These are phyloP conservation scores for Papilio glaucus DNA, from an alignment of 1,140 invertebrate genomes.

Conservation along the genomic window DNA sequence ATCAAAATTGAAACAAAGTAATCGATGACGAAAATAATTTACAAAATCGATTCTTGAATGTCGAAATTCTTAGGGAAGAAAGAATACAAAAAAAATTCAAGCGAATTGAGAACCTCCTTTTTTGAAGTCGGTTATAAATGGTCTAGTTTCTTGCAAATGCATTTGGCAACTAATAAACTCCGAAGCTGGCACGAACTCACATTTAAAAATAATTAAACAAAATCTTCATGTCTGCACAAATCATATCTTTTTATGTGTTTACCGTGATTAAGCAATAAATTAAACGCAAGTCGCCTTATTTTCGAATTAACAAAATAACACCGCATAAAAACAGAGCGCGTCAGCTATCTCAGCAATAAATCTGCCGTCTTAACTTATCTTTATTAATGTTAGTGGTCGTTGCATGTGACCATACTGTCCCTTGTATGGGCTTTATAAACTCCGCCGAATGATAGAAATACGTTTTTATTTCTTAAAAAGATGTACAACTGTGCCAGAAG, in stretches of 20 bases:
- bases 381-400: conserved; percentile 27
- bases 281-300: not conserved
- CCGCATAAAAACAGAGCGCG: conserved; percentile 23
- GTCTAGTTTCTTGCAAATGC: no score
- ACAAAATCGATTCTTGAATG: no score
- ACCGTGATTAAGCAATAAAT: conserved; percentile 22
- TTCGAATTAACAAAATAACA: conserved; percentile 18
- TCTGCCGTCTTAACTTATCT: conserved; percentile 35
- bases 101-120: no score
- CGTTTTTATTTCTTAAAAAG: conserved; percentile 5
- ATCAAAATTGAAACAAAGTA: no score
- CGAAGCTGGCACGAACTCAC: no score
- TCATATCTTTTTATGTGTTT: not conserved
- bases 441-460: conserved; percentile 17
- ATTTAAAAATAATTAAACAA: not conserved
- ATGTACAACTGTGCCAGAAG: not conserved
- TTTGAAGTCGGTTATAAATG: no score
- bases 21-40: no score
- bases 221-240: not conserved
- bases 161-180: no score
- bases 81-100: no score
- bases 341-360: conserved; percentile 33
- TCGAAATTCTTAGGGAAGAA: no score
- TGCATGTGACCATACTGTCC: conserved; percentile 16
- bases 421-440: conserved; percentile 17